phyloP scores from a whole-genome alignment of 2,888 invertebrate species.

The Anthophora plumipes region DNA sequence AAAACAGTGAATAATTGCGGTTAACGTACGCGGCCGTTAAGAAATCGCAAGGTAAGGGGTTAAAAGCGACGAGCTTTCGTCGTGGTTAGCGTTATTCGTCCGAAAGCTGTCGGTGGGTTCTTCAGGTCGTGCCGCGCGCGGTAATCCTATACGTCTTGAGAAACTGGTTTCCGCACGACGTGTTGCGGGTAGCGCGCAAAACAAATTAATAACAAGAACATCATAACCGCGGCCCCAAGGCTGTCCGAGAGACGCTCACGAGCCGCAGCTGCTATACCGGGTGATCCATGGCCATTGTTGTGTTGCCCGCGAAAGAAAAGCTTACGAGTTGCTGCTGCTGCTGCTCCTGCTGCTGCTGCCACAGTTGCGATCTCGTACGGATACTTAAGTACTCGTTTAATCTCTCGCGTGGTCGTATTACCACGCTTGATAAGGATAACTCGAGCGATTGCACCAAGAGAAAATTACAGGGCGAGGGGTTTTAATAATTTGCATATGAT shows the following conservation, averaged over 20 bases:
- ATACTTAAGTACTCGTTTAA: constrained; percentile 40
- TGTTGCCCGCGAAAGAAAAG: constrained; percentile 28
- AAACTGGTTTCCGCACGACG: constrained; percentile 78
- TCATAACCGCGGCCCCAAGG: constrained; percentile 72
- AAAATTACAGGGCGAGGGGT: constrained; percentile 5
- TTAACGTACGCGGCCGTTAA: too few species aligned
- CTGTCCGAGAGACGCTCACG: constrained; percentile 65
- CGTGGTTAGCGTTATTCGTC: constrained; percentile 66
- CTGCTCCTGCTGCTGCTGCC: too few species aligned
- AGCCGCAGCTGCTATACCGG: constrained; percentile 69
- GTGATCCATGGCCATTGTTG: constrained; percentile 66
- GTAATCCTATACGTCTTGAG: constrained; percentile 76
- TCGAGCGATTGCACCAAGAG: neutral
- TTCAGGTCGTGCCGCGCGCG: constrained; percentile 62
- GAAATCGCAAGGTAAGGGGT: too few species aligned
- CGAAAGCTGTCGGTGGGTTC: constrained; percentile 73
- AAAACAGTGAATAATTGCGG: too few species aligned
- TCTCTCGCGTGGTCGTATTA: constrained; percentile 64
- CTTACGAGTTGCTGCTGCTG: constrained; percentile 25
- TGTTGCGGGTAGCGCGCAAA: constrained; percentile 77
- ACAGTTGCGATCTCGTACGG: constrained; percentile 1
- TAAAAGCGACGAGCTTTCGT: constrained; percentile 65
- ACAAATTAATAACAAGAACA: constrained; percentile 81
- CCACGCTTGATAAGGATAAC: constrained; percentile 46
- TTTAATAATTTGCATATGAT: neutral